These are phyloP conservation scores for Darevskia nairensis DNA, from an alignment of 2,797 vertebrate genomes.

Conservation along the genomic window DNA sequence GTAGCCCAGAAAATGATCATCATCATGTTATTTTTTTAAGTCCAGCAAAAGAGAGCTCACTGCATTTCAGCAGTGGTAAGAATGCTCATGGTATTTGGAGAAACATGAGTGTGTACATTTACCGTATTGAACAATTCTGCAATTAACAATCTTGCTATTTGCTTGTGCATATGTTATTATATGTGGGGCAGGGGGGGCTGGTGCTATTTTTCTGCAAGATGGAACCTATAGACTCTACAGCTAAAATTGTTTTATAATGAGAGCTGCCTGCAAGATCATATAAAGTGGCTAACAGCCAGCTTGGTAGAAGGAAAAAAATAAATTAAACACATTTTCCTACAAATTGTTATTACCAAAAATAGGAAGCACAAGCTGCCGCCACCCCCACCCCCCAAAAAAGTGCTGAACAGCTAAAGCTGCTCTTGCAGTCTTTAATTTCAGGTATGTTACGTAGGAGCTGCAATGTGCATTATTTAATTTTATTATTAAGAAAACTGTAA, in stretches of 20 bases:
- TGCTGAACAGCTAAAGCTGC: slow-evolving; percentile 57
- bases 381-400: slow-evolving; percentile 6
- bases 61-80: background rate
- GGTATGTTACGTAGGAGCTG: slow-evolving; percentile 50
- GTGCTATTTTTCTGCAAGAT: background rate
- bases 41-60: background rate
- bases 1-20: background rate
- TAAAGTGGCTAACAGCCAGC: slow-evolving; percentile 15
- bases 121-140: background rate
- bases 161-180: background rate
- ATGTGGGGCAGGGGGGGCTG: background rate
- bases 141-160: background rate
- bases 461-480: slow-evolving; percentile 65
- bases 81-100: slow-evolving; percentile 27
- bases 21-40: background rate
- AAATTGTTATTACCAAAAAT: slow-evolving; percentile 51
- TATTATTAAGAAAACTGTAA: slow-evolving; percentile 65
- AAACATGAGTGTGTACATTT: background rate
- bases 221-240: slow-evolving; percentile 30
- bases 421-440: slow-evolving; percentile 65
- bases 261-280: slow-evolving; percentile 29
- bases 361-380: slow-evolving; percentile 18
- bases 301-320: slow-evolving; percentile 44
- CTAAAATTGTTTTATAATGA: slow-evolving; percentile 4
- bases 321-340: slow-evolving; percentile 35